Evolutionary conservation across 2,888 invertebrate species (phyloP), one percentile per base, ranked within the genome.

Genomic region (Drosophila kambysellisi): DNA sequence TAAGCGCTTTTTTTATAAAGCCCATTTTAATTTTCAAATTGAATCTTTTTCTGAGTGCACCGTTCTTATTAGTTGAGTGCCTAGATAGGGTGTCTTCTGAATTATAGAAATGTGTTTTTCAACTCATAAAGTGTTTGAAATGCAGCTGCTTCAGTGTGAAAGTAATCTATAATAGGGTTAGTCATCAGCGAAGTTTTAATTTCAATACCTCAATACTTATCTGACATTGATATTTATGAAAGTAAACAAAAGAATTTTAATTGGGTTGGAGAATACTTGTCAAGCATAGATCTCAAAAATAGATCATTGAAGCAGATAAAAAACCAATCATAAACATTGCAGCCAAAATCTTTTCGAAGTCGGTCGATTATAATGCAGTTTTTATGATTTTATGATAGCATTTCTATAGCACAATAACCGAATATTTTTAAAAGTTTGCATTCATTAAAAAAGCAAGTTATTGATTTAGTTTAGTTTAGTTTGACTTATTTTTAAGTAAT

Each of bases 61-160:
- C 4, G 8, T 8, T 12, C 15, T 15, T 7, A 2, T 46, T 25
- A n/a, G 56, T 29, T 39, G 15, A 68, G 58, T 67, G 50, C 8
- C 32, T 11, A 11, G 25, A 48, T 64, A 39, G 15, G 15, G 20
- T 9, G 20, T 35, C 51, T 41, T 7, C 11, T 25, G 9, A 5
- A 8, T 20, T 12, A 12, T 32, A 15, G 20, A 12, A 30, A 32
- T 35, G 7, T 57, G 30, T 12, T 35, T 9, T 17, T 35, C 35
- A 39, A 4, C 7, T 20, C 32, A 17, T 20, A 4, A 20, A 50
- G 15, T 20, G 39, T 39, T 52, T 56, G 9, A 43, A 33, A 37
- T n/a, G 29, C 20, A 53, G 20, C 53, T 37, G 29, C 65, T 72
- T 48, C 12, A 58, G 30, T 8, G 52, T 12, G 29, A 17, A 20